Base-by-base conservation (phyloP, 1,140 invertebrate species). In the Lasioglossum albipes region DNA sequence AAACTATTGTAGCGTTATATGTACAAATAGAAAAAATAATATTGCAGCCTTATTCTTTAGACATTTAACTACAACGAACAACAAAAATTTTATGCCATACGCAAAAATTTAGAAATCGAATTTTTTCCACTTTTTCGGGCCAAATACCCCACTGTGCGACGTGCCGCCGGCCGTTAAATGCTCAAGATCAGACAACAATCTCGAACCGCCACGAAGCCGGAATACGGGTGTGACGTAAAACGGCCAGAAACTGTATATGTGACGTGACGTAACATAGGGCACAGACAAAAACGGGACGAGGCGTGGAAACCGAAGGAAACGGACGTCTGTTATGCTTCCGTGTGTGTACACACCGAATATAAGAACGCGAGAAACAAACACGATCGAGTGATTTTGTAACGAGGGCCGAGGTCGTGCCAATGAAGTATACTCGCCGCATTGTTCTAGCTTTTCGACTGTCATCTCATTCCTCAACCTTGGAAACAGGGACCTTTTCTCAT, bases 261-360 rank as follows among this genome's bases (percentile, higher is more conserved):
- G n/a, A 6, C 16, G 31, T 61, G 54, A 49, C 18, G 54, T 49
- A 70, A 77, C 52, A 2, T 27, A 52, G 7, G 13, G 27, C 7
- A 70, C 68, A 18, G 16, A 45, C 7, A 22, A 45, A 45, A 67
- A 67, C 42, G 31, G 27, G n/a, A 66, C 62, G 73, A 18, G 42
- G n/a, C 42, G 61, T 16, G 22, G 41, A 31, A 70, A 36, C 54
- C 49, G 42, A 70, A 77, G 75, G 54, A 49, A 69, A 61, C 66
- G 75, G 75, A 61, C 41, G 54, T 70, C 49, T 49, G 41, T 70
- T 61, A 45, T 49, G 36, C 42, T 69, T 69, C 31, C 75, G 65
- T 57, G 65, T n/a, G n/a, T n/a, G 7, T 4, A 54, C 22, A 20
- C 36, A 9, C 41, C 22, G 57, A 76, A 69, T 31, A 6, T 41